Conservation (phyloP, 2,113 vertebrate species). For the Pelusios castaneus region DNA sequence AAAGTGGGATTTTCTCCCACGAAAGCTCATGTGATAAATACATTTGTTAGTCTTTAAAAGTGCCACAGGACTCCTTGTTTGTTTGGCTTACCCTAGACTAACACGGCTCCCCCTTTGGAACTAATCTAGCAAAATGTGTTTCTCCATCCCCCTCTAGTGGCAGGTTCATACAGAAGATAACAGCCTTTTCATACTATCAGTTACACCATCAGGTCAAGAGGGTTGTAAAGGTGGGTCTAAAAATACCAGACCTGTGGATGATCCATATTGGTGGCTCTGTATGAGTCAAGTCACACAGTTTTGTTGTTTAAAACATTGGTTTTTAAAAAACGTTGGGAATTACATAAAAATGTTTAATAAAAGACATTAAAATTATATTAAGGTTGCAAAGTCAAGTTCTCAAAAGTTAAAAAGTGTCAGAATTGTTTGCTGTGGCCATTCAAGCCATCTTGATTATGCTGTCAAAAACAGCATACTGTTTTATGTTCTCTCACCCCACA, state of each 20-base stretch:
- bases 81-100: too few species aligned
- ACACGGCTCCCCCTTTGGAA: too few species aligned
- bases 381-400: not conserved
- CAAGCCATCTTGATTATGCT: not conserved
- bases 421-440: not conserved
- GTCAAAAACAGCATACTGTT: not conserved
- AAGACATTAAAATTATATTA: not conserved
- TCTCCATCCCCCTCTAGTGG: not conserved
- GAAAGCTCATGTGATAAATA: too few species aligned
- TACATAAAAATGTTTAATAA: not conserved
- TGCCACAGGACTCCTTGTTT: too few species aligned
- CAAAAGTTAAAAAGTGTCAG: not conserved
- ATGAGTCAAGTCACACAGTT: not conserved
- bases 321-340: not conserved
- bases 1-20: too few species aligned
- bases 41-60: too few species aligned
- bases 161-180: not conserved
- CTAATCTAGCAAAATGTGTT: too few species aligned
- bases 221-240: not conserved
- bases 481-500: not conserved
- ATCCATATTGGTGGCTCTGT: not conserved
- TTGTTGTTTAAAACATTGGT: not conserved
- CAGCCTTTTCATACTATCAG: not conserved
- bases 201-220: not conserved
- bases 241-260: not conserved